Evolutionary conservation across 2,113 vertebrate genomes (phyloP).

Genomic region (Hippocampus guttulatus): DNA sequence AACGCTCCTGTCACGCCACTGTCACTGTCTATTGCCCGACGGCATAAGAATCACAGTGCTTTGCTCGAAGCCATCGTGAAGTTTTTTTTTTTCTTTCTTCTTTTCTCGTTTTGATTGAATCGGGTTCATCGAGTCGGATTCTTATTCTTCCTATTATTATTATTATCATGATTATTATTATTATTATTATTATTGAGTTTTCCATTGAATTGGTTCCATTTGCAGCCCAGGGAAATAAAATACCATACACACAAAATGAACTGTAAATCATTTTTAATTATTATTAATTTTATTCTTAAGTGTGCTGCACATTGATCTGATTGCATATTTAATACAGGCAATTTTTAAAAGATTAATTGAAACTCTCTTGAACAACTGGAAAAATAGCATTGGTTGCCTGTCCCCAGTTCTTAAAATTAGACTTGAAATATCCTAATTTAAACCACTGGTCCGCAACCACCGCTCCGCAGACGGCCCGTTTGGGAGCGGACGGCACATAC

Average conservation of each 20-base stretch:
- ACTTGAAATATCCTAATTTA: not conserved
- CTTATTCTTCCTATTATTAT: not conserved
- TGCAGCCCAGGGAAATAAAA: not conserved
- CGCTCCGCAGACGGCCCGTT: no score
- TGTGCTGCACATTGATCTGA: not conserved
- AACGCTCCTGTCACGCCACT: slow-evolving; percentile 39
- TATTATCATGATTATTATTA: not conserved
- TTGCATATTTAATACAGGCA: not conserved
- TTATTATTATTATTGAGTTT: not conserved
- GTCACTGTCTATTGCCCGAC: slow-evolving; percentile 32
- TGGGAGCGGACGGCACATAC: no score
- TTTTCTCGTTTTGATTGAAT: not conserved
- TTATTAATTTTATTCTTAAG: not conserved
- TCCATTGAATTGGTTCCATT: not conserved
- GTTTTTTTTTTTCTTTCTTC: slow-evolving; percentile 21
- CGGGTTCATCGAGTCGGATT: not conserved
- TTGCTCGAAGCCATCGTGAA: slow-evolving; percentile 9
- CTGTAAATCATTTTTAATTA: not conserved
- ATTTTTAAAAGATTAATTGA: not conserved
- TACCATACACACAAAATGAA: not conserved
- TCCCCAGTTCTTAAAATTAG: not conserved
- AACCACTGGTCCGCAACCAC: no score
- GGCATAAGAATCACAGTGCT: slow-evolving; percentile 42
- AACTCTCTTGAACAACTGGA: not conserved
- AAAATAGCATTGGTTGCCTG: not conserved